Base-by-base conservation (phyloP, 1,140 invertebrate species). In the Ostrea edulis region DNA sequence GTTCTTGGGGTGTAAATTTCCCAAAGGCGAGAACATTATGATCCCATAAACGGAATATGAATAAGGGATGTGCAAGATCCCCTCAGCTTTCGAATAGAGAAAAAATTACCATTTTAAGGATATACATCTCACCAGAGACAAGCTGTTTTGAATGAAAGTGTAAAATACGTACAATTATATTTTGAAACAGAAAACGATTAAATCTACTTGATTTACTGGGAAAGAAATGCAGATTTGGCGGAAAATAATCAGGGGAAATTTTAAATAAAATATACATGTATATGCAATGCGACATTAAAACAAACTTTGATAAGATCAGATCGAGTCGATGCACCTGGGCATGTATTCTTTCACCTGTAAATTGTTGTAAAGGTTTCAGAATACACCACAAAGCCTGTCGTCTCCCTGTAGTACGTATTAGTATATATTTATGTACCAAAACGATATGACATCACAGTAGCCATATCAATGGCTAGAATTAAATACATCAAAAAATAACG, bases 1-100 rank as follows among this genome's bases (percentile, higher is more conserved):
- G 22, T 14, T 77, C 3, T 77, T 77, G 9, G 12, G 68, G 9
- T 25, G 29, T 77, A 77, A 11, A 35, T 77, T 77, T 77, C 29
- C 29, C 68, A 29, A 25, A 35, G 68, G 68, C 68, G 68, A 77
- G 68, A 77, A 77, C 25, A 77, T 77, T 14, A 8, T 77, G 25
- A 29, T 25, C 68, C 25, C 68, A 77, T 44, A 29, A 77, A 22
- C 68, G 29, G 2, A 29, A 3, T 29, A 77, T 12, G 29, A 77
- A 77, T 8, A 77, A 9, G 22, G 29, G 29, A 77, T 77, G 22
- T 14, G 17, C 55, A n/a, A 62, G 55, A 17, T 77, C 68, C 29
- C 29, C 12, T 62, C n/a, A 20, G 58, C 12, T 62, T 62, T 62
- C 17, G n/a, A 17, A 2, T 44, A 44, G 35, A 44, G 35, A 1